These are phyloP conservation scores for Recurvirostra avosetta DNA, from an alignment of 2,113 vertebrate genomes.

Conservation along the genomic window DNA sequence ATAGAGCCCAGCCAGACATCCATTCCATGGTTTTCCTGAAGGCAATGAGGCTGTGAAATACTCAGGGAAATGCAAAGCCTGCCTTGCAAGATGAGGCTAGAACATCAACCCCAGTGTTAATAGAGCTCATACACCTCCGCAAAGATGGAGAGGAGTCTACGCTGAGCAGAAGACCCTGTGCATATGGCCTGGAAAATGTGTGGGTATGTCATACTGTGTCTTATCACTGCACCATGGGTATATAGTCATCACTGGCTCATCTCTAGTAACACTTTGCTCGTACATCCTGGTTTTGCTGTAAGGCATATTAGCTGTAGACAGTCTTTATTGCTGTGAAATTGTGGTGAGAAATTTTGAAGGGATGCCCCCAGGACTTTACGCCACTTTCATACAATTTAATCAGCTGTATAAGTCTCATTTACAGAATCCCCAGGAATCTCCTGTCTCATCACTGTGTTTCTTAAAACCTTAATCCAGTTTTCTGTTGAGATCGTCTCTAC, in stretches of 20 bases:
- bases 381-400: not conserved
- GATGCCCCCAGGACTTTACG: not conserved
- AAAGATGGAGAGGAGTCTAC: not conserved
- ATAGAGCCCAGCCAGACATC: not conserved
- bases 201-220: too few relatives aligned
- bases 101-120: not conserved
- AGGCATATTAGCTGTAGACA: not conserved
- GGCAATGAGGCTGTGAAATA: not conserved
- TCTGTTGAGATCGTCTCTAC: not conserved
- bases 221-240: not conserved
- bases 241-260: not conserved
- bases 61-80: not conserved
- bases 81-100: not conserved
- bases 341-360: not conserved
- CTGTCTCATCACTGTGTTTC: not conserved
- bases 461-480: not conserved
- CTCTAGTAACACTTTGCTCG: not conserved
- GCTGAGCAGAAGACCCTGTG: not conserved
- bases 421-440: not conserved
- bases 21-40: not conserved
- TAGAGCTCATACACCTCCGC: not conserved
- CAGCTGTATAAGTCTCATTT: not conserved
- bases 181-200: not conserved
- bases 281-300: not conserved
- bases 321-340: not conserved